These are phyloP conservation scores for Andinoacara biseriatus DNA, from an alignment of 2,113 vertebrate genomes.

Conservation along the genomic window DNA sequence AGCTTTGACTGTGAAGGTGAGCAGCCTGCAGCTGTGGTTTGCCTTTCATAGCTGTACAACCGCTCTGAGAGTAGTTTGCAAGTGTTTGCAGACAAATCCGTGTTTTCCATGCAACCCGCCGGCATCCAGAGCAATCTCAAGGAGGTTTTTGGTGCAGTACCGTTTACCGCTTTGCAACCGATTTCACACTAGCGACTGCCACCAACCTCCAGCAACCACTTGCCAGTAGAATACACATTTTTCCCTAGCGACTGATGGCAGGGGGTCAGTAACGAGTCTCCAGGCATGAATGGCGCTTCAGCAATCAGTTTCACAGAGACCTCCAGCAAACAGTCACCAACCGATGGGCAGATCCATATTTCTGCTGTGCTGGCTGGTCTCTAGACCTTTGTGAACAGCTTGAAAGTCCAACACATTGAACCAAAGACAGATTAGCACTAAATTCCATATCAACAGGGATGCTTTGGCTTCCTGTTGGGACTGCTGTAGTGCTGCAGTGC, in stretches of 20 bases:
- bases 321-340: not conserved
- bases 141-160: not conserved
- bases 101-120: not conserved
- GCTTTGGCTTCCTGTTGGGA: not conserved
- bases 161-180: not conserved
- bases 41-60: not conserved
- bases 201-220: not conserved
- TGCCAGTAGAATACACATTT: not conserved
- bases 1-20: not conserved
- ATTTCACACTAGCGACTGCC: not conserved
- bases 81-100: not conserved
- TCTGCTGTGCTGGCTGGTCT: not conserved
- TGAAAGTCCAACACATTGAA: not conserved
- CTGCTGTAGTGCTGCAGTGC: not conserved
- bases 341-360: not conserved
- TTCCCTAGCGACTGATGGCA: not conserved
- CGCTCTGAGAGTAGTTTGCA: not conserved
- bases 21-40: not conserved
- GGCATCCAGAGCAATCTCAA: not conserved
- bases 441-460: not conserved
- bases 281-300: not conserved
- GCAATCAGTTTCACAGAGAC: not conserved
- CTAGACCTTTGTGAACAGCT: not conserved
- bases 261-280: not conserved
- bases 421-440: not conserved